Evolutionary conservation across 1,140 invertebrate species (phyloP).

Genomic region (Anoplophora glabripennis): DNA sequence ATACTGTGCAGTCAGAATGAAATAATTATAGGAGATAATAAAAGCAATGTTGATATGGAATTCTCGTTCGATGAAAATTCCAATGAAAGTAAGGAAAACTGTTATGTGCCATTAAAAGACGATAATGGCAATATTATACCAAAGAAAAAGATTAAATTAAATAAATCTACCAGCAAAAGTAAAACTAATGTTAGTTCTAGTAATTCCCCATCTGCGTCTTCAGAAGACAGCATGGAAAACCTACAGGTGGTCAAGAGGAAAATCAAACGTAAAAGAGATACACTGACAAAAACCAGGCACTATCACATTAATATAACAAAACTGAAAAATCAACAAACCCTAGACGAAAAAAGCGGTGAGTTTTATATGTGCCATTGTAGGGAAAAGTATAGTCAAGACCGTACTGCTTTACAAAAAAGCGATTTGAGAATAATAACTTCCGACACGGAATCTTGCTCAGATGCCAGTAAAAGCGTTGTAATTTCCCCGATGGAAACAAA

Average conservation of each 20-base stretch:
- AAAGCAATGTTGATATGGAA: constrained; percentile 27
- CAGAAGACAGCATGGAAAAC: background rate
- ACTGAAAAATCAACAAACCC: constrained; percentile 11
- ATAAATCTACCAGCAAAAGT: background rate
- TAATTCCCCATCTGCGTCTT: background rate
- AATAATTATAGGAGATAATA: constrained; percentile 27
- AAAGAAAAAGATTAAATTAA: background rate
- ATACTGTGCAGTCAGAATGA: constrained; percentile 27
- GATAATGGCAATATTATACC: background rate
- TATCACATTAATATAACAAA: constrained; percentile 25
- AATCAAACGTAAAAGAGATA: constrained; percentile 3
- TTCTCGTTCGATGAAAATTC: constrained; percentile 32
- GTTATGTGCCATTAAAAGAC: background rate
- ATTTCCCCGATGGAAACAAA: constrained; percentile 17
- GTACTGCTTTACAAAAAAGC: background rate
- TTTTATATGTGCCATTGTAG: constrained; percentile 23
- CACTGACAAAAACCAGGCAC: constrained; percentile 15
- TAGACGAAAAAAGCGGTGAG: constrained; percentile 17
- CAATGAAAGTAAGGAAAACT: constrained; percentile 11
- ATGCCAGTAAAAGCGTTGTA: constrained; percentile 14
- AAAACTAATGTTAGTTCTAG: background rate
- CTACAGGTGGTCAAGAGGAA: constrained; percentile 4
- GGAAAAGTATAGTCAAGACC: constrained; percentile 8
- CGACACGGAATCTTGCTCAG: constrained; percentile 31
- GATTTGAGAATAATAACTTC: constrained; percentile 21